A percentile compares a stretch with the other conserved stretches of the same genome.
These are phyloP conservation scores for Uropsilus gracilis DNA, from an alignment of 2,113 vertebrate species.

Conservation along the genomic window DNA sequence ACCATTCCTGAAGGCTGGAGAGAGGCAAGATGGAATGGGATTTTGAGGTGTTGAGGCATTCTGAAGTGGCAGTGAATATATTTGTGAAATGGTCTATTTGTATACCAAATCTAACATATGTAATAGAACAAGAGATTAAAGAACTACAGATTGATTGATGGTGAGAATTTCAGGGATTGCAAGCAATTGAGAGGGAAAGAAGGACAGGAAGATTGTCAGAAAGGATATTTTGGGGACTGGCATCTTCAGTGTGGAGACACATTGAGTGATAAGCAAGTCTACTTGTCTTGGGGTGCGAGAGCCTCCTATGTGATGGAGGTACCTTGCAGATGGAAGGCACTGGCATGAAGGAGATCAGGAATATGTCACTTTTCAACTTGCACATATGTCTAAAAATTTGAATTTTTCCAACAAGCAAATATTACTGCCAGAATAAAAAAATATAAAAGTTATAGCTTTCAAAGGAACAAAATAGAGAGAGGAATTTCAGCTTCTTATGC, in stretches of 20 bases:
- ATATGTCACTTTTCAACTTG: not conserved
- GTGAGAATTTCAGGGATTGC: not conserved
- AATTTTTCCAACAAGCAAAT: not conserved
- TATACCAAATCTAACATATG: not conserved
- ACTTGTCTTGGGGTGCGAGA: not conserved
- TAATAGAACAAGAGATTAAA: not conserved
- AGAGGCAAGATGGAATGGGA: not conserved
- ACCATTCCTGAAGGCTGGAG: not conserved
- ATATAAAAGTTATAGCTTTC: not conserved
- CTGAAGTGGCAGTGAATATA: not conserved
- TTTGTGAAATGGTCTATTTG: not conserved
- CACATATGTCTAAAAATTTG: not conserved
- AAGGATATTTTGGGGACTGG: not conserved
- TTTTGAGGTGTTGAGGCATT: not conserved
- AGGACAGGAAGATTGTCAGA: not conserved
- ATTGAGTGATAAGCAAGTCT: not conserved
- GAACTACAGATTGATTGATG: not conserved
- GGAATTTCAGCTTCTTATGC: not conserved
- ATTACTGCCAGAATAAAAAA: not conserved
- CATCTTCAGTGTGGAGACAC: not conserved
- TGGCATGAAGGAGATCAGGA: not conserved
- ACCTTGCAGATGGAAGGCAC: not conserved
- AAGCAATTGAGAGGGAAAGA: not conserved
- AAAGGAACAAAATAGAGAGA: not conserved
- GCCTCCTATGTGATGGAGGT: not conserved